These are phyloP conservation scores for Doris montereyensis DNA, from an alignment of 2,888 invertebrate genomes.

Conservation along the genomic window DNA sequence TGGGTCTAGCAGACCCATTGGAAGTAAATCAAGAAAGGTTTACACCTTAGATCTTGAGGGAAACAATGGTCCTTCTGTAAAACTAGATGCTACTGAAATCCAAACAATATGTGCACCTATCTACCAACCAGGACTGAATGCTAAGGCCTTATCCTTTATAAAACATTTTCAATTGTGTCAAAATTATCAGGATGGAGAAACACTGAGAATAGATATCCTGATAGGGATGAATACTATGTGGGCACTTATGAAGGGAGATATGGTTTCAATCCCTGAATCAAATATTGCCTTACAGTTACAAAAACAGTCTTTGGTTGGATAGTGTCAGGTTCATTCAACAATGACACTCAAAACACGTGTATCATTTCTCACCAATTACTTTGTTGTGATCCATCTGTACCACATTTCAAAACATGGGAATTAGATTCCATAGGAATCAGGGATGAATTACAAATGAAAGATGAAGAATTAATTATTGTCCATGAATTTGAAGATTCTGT, in stretches of 20 bases:
- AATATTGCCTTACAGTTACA: no score
- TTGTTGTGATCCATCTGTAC: not conserved
- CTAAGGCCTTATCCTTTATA: not conserved
- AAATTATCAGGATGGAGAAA: not conserved
- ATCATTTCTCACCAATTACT: not conserved
- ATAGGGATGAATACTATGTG: not conserved
- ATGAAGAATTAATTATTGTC: not conserved
- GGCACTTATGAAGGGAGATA: not conserved
- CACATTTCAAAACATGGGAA: not conserved
- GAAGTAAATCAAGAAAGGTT: not conserved
- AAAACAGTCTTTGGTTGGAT: not conserved
- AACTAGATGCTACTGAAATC: not conserved
- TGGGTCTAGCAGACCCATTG: not conserved
- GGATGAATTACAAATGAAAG: not conserved
- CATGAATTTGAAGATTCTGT: not conserved
- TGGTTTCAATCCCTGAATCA: no score
- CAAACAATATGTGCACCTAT: not conserved
- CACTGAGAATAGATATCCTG: not conserved
- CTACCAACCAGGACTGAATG: not conserved
- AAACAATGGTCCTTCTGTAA: not conserved
- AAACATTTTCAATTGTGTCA: not conserved
- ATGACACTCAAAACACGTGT: not conserved
- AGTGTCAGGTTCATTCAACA: not conserved
- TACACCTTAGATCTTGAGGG: not conserved
- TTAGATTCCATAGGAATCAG: not conserved